Conservation (phyloP, 2,113 vertebrate genomes). For the Cyanoramphus novaezelandiae region DNA sequence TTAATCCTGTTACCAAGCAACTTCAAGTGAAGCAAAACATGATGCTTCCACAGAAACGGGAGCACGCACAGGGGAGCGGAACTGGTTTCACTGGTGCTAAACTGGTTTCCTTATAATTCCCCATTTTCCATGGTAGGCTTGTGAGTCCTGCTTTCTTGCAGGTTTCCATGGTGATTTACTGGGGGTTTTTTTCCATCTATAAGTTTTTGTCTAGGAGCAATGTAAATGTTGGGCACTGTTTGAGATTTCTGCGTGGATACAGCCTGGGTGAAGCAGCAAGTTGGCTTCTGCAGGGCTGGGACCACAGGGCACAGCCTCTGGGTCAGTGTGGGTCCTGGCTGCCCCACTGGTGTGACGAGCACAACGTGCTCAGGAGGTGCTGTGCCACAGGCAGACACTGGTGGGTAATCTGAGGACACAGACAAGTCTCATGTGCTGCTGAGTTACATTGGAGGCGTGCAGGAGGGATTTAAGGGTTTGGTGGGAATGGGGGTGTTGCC, state of each 20-base stretch:
- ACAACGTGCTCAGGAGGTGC: fast-evolving
- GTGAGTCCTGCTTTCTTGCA: not conserved
- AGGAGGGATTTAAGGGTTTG: not conserved
- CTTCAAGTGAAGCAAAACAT: not conserved
- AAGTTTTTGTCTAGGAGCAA: not conserved
- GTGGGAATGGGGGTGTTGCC: not conserved
- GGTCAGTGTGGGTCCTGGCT: fast-evolving
- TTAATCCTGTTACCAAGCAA: not conserved
- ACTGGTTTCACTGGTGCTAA: not conserved
- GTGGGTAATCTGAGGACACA: not conserved
- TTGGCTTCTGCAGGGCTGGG: fast-evolving
- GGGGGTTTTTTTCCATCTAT: not conserved
- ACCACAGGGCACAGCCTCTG: not conserved
- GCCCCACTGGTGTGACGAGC: not conserved
- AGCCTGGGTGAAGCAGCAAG: not conserved
- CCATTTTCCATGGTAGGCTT: fast-evolving
- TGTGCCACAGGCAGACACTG: not conserved
- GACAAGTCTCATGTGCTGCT: fast-evolving
- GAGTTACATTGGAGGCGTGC: not conserved
- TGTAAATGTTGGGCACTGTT: fast-evolving
- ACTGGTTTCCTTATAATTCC: not conserved
- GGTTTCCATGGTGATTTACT: not conserved
- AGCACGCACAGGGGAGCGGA: fast-evolving
- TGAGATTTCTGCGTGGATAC: not conserved
- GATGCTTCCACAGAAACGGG: not conserved